phyloP scores from a whole-genome alignment of 1,140 invertebrate genomes.

The Drosophila ambigua region DNA sequence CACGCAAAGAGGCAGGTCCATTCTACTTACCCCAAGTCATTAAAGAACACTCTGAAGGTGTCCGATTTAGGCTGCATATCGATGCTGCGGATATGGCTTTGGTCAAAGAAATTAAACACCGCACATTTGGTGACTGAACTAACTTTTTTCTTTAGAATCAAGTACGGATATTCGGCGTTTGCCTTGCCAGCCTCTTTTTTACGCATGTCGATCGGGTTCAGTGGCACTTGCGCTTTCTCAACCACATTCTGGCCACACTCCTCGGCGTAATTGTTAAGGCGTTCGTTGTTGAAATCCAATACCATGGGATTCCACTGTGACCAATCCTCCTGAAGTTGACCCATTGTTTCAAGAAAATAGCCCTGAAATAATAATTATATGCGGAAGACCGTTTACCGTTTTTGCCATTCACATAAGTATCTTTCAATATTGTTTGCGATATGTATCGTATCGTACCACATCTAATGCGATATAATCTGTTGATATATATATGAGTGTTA shows the following conservation, averaged over 20 bases:
- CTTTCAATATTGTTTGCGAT: too few species aligned
- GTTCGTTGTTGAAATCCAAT: conserved; percentile 33
- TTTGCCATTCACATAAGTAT: too few species aligned
- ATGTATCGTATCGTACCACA: too few species aligned
- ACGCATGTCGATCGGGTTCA: not conserved
- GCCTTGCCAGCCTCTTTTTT: not conserved
- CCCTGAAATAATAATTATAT: too few species aligned
- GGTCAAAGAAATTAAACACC: conserved; percentile 44
- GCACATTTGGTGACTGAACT: conserved; percentile 4
- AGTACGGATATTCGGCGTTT: conserved; percentile 41
- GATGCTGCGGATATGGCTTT: conserved; percentile 20
- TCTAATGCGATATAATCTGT: too few species aligned
- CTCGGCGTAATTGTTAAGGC: conserved; percentile 29
- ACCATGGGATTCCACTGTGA: conserved; percentile 51
- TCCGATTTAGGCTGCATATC: conserved; percentile 28
- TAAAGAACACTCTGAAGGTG: conserved; percentile 46
- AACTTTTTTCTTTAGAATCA: conserved; percentile 43
- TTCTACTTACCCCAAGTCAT: conserved; percentile 42
- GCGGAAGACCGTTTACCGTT: too few species aligned
- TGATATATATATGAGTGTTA: too few species aligned
- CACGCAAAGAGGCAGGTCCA: too few species aligned
- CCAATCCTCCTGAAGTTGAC: conserved; percentile 7
- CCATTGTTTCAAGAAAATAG: not conserved
- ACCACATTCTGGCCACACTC: conserved; percentile 6
- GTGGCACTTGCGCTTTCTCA: not conserved